phyloP scores from a whole-genome alignment of 2,888 invertebrate genomes.

The Acanthosepion esculentum region DNA sequence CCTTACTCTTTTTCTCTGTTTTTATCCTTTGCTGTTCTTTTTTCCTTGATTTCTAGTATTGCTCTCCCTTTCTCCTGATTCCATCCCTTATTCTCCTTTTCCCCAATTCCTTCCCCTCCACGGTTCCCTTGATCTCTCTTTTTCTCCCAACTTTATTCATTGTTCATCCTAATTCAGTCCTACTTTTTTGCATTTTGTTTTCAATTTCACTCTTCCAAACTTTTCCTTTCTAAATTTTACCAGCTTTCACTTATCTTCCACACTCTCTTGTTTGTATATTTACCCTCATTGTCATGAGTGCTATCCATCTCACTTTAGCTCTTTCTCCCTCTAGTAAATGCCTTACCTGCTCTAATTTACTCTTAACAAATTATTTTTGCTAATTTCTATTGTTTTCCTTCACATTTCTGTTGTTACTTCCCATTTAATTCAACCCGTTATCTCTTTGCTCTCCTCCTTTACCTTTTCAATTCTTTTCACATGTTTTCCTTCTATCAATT shows the following conservation, averaged over 20 bases:
- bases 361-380: too few relatives aligned
- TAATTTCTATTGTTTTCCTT: not conserved
- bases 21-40: not conserved
- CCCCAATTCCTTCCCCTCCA: too few relatives aligned
- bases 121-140: too few relatives aligned
- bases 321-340: too few relatives aligned
- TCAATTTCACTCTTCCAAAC: too few relatives aligned
- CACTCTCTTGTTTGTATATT: not conserved
- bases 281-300: not conserved
- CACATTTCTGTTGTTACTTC: not conserved
- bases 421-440: not conserved
- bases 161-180: too few relatives aligned
- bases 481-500: not conserved
- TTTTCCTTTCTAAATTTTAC: too few relatives aligned
- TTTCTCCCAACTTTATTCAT: too few relatives aligned
- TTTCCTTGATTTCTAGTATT: not conserved
- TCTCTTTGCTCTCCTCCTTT: not conserved
- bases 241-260: too few relatives aligned
- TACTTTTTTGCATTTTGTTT: too few relatives aligned
- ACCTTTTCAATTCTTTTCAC: not conserved
- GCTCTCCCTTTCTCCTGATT: not conserved
- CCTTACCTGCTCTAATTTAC: not conserved
- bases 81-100: not conserved
- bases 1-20: not conserved
- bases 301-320: not conserved